phyloP scores from a whole-genome alignment of 2,888 invertebrate genomes.

The Eilema depressum region DNA sequence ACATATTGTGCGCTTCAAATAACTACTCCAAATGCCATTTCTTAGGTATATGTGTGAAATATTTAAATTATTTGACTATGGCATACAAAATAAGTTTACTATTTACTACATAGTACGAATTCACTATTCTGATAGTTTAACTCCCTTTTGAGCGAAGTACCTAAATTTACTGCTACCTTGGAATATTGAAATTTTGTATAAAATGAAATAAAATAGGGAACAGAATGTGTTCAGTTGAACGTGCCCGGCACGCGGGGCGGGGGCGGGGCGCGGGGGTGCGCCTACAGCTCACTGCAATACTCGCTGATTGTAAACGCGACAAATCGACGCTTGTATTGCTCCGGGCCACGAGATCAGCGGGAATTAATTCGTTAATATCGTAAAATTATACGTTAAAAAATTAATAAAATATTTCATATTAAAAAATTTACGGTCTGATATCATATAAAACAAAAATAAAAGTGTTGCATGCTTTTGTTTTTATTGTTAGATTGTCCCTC shows the following conservation, averaged over 20 bases:
- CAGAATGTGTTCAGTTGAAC: slow-evolving; percentile 12
- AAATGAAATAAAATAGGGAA: slow-evolving; percentile 7
- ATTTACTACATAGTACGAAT: background rate
- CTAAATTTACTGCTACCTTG: no score
- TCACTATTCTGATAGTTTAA: background rate
- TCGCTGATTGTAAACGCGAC: slow-evolving; percentile 57
- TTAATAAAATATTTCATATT: no score
- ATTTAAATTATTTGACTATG: no score
- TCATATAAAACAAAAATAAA: no score
- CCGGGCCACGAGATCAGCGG: slow-evolving; percentile 24
- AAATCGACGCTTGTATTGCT: slow-evolving; percentile 52
- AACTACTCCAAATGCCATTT: no score
- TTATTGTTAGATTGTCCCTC: no score
- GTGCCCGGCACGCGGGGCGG: slow-evolving; percentile 9
- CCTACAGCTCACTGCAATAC: slow-evolving; percentile 48
- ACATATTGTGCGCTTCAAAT: no score
- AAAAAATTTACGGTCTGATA: no score
- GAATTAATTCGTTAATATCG: background rate
- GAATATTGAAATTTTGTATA: slow-evolving; percentile 1
- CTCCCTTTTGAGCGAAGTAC: no score
- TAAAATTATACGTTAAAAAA: background rate
- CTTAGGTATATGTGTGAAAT: no score
- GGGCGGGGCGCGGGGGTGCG: background rate
- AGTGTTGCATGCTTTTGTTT: no score
- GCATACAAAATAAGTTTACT: background rate